Evolutionary conservation across 2,113 vertebrate species (phyloP).

Genomic region (Hydrolagus affinis): DNA sequence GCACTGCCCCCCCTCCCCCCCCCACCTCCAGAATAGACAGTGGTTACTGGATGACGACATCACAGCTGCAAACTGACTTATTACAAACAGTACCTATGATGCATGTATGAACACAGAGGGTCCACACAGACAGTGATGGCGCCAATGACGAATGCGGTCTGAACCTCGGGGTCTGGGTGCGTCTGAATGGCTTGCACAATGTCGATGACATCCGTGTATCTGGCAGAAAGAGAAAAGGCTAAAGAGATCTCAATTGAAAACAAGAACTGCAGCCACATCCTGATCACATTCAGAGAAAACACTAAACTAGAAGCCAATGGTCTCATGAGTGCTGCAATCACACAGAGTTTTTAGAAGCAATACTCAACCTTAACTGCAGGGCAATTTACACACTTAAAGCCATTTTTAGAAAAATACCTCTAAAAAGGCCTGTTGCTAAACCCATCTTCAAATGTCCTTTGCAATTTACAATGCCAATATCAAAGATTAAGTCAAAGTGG

Average conservation of each 20-base stretch:
- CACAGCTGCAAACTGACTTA: too few species aligned
- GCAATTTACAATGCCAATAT: background rate
- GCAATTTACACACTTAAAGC: background rate
- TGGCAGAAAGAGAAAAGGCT: conserved; percentile 41
- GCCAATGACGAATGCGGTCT: conserved; percentile 65
- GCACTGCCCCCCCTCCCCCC: too few species aligned
- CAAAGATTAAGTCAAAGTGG: background rate
- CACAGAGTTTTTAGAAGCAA: background rate
- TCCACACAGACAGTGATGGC: conserved; percentile 76
- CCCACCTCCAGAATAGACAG: too few species aligned
- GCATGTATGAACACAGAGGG: conserved; percentile 79
- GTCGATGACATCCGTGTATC: conserved; percentile 82
- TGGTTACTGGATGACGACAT: too few species aligned
- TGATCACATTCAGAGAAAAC: background rate
- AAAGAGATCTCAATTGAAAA: background rate
- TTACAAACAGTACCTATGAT: conserved; percentile 67
- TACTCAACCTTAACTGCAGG: too few species aligned
- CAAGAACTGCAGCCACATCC: background rate
- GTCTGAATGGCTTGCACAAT: conserved; percentile 79
- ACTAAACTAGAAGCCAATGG: background rate
- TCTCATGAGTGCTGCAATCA: background rate
- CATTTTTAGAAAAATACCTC: background rate
- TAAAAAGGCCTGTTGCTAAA: background rate
- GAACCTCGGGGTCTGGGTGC: conserved; percentile 75
- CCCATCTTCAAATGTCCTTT: background rate